These are phyloP conservation scores for Maconellicoccus hirsutus DNA, from an alignment of 1,140 invertebrate genomes.

Conservation along the genomic window DNA sequence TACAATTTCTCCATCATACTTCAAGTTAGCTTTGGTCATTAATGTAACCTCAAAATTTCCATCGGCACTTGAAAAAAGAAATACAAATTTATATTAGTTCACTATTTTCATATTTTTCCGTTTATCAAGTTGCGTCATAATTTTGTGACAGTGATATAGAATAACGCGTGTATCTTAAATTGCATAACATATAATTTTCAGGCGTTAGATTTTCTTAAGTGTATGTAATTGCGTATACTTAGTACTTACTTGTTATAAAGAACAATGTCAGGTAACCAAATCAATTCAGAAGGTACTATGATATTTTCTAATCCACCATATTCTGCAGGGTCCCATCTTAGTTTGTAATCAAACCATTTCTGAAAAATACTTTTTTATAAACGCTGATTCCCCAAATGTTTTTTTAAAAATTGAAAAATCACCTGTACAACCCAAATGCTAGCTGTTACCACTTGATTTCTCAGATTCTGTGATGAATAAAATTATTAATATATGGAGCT, in stretches of 20 bases:
- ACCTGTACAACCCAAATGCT: slow-evolving; percentile 90
- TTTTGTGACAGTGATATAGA: background rate
- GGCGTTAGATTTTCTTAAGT: too few species aligned
- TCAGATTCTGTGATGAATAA: slow-evolving; percentile 54
- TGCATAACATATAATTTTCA: too few species aligned
- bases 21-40: slow-evolving; percentile 90
- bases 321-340: slow-evolving; percentile 83
- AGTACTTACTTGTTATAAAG: slow-evolving; percentile 77
- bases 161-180: too few species aligned
- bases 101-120: too few species aligned
- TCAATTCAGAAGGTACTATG: slow-evolving; percentile 84
- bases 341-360: slow-evolving; percentile 92
- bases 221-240: too few species aligned
- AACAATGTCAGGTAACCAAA: slow-evolving; percentile 83
- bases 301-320: slow-evolving; percentile 87
- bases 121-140: background rate
- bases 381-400: background rate
- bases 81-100: background rate
- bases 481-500: slow-evolving; percentile 24
- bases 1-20: slow-evolving; percentile 77
- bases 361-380: slow-evolving; percentile 39
- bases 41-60: slow-evolving; percentile 95
- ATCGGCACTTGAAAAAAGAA: slow-evolving; percentile 56
- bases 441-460: slow-evolving; percentile 92
- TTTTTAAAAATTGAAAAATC: slow-evolving; percentile 25